These are phyloP conservation scores for Philypnodon macrostomus DNA, from an alignment of 2,797 vertebrate species.

Conservation along the genomic window DNA sequence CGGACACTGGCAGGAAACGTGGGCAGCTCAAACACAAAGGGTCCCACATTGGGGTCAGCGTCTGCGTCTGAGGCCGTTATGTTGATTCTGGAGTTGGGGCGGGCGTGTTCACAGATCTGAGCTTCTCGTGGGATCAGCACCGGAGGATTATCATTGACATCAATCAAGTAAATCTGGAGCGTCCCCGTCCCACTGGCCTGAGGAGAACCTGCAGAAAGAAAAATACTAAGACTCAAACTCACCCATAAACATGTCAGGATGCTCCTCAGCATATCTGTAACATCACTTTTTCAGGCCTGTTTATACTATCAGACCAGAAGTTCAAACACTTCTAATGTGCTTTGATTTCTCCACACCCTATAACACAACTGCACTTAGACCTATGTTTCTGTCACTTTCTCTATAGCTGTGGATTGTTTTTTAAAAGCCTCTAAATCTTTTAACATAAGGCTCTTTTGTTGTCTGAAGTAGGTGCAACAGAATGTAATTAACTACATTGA, in stretches of 20 bases:
- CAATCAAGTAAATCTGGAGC: conserved; percentile 93
- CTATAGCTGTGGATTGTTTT: conserved; percentile 9
- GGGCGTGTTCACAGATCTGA: conserved; percentile 89
- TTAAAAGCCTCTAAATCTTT: conserved; percentile 12
- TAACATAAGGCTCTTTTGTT: conserved; percentile 3
- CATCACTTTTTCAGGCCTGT: conserved; percentile 33
- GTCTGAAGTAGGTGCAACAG: conserved; percentile 6
- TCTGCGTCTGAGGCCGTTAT: conserved; percentile 92
- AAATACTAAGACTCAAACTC: conserved; percentile 40
- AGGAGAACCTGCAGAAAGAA: conserved; percentile 82
- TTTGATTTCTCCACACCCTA: conserved; percentile 19
- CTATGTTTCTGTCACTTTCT: conserved; percentile 19
- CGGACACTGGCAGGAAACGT: conserved; percentile 83
- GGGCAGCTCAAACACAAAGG: conserved; percentile 95
- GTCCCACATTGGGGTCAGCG: conserved; percentile 89
- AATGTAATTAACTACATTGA: conserved; percentile 13
- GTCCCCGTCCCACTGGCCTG: conserved; percentile 94
- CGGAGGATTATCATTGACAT: conserved; percentile 94
- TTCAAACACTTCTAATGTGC: conserved; percentile 32
- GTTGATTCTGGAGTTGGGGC: conserved; percentile 86
- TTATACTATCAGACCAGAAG: conserved; percentile 19
- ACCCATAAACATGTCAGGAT: conserved; percentile 15
- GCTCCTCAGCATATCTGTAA: conserved; percentile 22
- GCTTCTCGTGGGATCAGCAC: conserved; percentile 90
- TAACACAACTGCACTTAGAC: conserved; percentile 8